A percentile compares a stretch with the other conserved stretches of the same genome.
Conservation (phyloP, 1,140 invertebrate genomes). For the Solenopsis fugax region DNA sequence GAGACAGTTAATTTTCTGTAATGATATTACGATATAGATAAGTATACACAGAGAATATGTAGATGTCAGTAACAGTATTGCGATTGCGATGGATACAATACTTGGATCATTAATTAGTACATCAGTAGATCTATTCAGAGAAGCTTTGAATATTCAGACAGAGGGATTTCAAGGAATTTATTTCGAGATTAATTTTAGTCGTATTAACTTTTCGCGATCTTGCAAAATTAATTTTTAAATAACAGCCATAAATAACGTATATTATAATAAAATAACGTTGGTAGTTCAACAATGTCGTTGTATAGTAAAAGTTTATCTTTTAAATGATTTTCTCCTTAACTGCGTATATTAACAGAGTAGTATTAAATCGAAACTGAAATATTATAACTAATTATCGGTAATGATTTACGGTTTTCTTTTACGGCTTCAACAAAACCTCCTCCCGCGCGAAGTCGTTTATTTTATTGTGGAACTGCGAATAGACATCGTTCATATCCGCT, state of each 20-base stretch:
- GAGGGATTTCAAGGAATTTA: conserved; percentile 62
- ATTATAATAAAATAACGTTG: conserved; percentile 8
- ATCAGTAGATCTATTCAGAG: conserved; percentile 23
- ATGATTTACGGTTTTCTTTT: conserved; percentile 49
- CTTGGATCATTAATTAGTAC: conserved; percentile 41
- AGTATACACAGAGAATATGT: conserved; percentile 20
- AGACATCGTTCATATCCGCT: conserved; percentile 68
- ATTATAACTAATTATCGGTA: conserved; percentile 24
- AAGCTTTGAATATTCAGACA: conserved; percentile 57
- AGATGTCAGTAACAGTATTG: conserved; percentile 25
- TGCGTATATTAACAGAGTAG: neutral
- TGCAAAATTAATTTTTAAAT: conserved; percentile 19
- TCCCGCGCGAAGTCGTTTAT: conserved; percentile 80
- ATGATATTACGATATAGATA: conserved; percentile 32
- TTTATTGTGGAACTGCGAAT: conserved; percentile 75
- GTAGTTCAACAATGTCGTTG: conserved; percentile 8
- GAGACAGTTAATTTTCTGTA: conserved; percentile 8
- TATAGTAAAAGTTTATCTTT: neutral
- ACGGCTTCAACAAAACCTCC: conserved; percentile 81
- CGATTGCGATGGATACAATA: conserved; percentile 28
- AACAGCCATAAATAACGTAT: neutral
- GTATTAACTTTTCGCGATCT: neutral
- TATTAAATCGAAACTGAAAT: neutral
- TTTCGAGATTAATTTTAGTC: conserved; percentile 30
- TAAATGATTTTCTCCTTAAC: neutral